Percentiles rank a stretch among this genome's conserved stretches.
phyloP scores from a whole-genome alignment of 2,113 vertebrate genomes.

The Corythornis madagascariensis region DNA sequence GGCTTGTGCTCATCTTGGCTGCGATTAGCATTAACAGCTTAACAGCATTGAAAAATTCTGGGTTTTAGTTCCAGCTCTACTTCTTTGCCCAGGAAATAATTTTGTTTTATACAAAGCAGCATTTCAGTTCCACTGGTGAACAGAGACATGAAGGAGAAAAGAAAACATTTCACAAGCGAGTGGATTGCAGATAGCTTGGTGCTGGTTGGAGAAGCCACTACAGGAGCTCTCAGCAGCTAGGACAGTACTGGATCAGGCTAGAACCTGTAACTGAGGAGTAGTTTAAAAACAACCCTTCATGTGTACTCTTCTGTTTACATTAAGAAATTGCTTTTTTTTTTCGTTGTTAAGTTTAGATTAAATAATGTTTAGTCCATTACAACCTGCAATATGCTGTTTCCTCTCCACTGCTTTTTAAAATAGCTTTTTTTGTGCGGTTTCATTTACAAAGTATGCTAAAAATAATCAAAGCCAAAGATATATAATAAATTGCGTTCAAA shows the following conservation, averaged over 20 bases:
- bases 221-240: not conserved
- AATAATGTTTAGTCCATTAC: not conserved
- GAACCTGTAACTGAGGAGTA: not conserved
- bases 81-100: not conserved
- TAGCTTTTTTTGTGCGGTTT: not conserved
- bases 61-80: not conserved
- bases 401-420: not conserved
- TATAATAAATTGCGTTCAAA: not conserved
- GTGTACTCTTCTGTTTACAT: not conserved
- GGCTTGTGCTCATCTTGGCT: not conserved
- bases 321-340: not conserved
- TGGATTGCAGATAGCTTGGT: not conserved
- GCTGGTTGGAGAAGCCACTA: conserved; percentile 17
- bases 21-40: not conserved
- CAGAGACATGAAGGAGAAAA: not conserved
- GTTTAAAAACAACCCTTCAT: not conserved
- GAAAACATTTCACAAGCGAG: not conserved
- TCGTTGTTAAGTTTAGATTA: not conserved
- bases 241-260: not conserved
- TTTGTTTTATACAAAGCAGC: not conserved
- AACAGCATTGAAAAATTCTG: not conserved
- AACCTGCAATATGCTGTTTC: not conserved
- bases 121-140: not conserved
- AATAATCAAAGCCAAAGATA: not conserved
- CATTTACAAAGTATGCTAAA: not conserved